A percentile compares a stretch with the other conserved stretches of the same genome.
Evolutionary conservation across 2,888 invertebrate genomes (phyloP).

Genomic region (Folsomia manolachei): DNA sequence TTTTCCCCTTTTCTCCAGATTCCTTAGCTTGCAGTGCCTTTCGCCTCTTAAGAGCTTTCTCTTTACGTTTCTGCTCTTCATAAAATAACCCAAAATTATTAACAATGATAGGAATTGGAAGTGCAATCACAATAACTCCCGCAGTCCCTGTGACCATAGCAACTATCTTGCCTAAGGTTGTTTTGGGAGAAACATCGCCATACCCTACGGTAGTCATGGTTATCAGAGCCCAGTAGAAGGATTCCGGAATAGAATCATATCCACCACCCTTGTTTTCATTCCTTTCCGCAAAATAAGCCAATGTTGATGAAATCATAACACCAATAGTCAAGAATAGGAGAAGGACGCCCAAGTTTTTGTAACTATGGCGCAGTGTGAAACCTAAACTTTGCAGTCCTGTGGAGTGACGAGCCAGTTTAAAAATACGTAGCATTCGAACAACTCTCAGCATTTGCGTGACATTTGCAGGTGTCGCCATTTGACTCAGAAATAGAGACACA

Average conservation of each 20-base stretch:
- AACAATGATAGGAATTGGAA: neutral
- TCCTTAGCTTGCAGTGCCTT: neutral
- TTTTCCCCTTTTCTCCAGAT: too few species aligned
- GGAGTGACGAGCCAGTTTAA: neutral
- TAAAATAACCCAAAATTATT: slow-evolving; percentile 29
- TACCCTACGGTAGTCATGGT: neutral
- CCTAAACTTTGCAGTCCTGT: slow-evolving; percentile 1
- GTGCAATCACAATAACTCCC: neutral
- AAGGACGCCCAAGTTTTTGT: neutral
- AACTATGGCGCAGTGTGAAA: neutral
- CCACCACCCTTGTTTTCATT: neutral
- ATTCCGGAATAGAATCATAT: neutral
- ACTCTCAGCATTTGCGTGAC: neutral
- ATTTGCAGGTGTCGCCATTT: neutral
- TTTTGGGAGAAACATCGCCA: neutral
- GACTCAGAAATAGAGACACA: neutral
- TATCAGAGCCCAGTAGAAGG: neutral
- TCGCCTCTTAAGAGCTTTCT: neutral
- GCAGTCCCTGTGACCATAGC: neutral
- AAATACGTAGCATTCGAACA: neutral
- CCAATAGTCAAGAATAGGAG: neutral
- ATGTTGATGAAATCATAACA: neutral
- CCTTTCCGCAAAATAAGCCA: slow-evolving; percentile 4
- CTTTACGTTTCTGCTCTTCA: slow-evolving; percentile 5
- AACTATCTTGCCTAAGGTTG: neutral